These are phyloP conservation scores for Erebia epiphron DNA, from an alignment of 2,888 invertebrate genomes.

Conservation along the genomic window DNA sequence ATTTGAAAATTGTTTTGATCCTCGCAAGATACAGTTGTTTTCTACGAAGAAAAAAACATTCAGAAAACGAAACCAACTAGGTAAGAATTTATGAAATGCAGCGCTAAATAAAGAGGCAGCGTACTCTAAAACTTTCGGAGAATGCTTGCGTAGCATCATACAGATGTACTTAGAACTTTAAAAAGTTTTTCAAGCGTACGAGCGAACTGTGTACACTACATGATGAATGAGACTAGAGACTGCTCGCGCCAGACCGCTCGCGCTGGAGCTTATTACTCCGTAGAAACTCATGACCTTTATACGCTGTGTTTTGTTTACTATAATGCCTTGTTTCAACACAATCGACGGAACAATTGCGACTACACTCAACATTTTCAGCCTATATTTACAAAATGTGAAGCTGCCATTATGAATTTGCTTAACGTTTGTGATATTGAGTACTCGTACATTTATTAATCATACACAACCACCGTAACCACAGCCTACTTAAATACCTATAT, in stretches of 20 bases:
- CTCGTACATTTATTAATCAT: too few relatives aligned
- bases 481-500: too few relatives aligned
- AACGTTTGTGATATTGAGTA: too few relatives aligned
- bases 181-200: constrained; percentile 34
- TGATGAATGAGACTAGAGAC: constrained; percentile 36
- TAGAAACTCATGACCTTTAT: constrained; percentile 34
- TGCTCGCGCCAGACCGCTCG: constrained; percentile 29
- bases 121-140: constrained; percentile 22
- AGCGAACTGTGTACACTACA: constrained; percentile 27
- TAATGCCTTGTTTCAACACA: constrained; percentile 33
- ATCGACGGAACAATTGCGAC: constrained; percentile 32
- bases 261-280: constrained; percentile 32
- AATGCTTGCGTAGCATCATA: constrained; percentile 21
- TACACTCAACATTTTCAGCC: constrained; percentile 24
- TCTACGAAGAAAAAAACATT: not conserved
- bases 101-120: constrained; percentile 23
- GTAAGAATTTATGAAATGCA: constrained; percentile 5
- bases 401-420: too few relatives aligned
- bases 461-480: too few relatives aligned
- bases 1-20: not conserved
- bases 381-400: not conserved
- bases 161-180: constrained; percentile 26
- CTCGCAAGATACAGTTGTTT: not conserved
- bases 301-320: constrained; percentile 34
- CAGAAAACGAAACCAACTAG: constrained; percentile 1